Evolutionary conservation across 2,797 vertebrate genomes (phyloP).

Genomic region (Lemur catta): DNA sequence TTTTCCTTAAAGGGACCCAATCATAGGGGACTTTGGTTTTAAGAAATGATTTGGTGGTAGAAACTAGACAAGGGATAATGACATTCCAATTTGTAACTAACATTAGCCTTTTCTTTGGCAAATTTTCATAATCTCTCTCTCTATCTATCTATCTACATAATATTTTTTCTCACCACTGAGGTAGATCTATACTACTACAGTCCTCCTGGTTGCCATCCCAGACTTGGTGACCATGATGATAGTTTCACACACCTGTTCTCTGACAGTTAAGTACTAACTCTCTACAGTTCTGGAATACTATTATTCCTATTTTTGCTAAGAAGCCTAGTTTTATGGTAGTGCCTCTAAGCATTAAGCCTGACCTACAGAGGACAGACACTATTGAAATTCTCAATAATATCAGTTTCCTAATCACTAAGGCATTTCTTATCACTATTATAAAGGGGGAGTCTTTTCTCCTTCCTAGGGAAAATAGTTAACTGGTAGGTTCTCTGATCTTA

Average conservation of each 20-base stretch:
- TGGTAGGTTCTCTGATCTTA: neutral
- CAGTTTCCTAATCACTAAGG: neutral
- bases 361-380: neutral
- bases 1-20: neutral
- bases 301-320: neutral
- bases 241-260: no score
- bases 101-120: neutral
- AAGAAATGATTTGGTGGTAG: neutral
- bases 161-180: neutral
- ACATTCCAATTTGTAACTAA: neutral
- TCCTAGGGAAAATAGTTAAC: neutral
- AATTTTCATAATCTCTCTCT: neutral
- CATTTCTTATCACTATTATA: neutral
- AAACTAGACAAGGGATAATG: neutral
- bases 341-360: no score
- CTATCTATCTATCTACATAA: neutral
- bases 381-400: no score
- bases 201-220: neutral
- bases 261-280: neutral
- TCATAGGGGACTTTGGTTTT: neutral
- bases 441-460: neutral
- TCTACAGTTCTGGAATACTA: neutral
- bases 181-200: neutral
- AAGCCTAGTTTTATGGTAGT: neutral
- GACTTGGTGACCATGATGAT: neutral